Evolutionary conservation across 2,797 vertebrate species (phyloP), one percentile per base, ranked within the genome.

Genomic region (Chelon auratus): DNA sequence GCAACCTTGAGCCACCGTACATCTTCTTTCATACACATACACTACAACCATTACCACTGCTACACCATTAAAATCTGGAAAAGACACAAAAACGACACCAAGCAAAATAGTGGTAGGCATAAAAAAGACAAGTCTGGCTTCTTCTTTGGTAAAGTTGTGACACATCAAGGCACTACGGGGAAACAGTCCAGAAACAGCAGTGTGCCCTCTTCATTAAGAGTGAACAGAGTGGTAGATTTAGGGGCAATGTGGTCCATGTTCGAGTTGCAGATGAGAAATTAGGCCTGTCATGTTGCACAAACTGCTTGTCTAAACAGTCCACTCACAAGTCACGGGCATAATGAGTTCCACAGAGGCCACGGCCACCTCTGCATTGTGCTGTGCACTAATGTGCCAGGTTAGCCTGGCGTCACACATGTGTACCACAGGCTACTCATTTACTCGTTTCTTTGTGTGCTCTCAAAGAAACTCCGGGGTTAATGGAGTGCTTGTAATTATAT

Each of bases 231-330:
- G 39, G 17, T 61, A 58, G 51, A 53, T 75, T 82, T 73, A 42
- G 47, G 56, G 61, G 30, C 65, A 62, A 63, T 15, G 36, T 75
- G 67, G 72, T 86, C 68, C 78, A 47, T 63, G 68, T 85, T 82
- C 79, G 57, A 86, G 77, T 57, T 77, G 72, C 59, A 55, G 71
- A 78, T 69, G 77, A 82, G 76, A 71, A 80, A 87, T 89, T 51
- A 77, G 64, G 45, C 20, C 77, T 79, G 89, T 90, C 83, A 86
- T 80, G 75, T 79, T 62, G 76, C 77, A 77, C 80, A 83, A 78
- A 87, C 83, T 83, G 74, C 84, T 80, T 83, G 83, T 90, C 86
- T 85, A 85, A 92, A 90, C 75, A 82, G 81, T 78, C 62, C 18
- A 22, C 66, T 75, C 54, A 68, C 73, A 64, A 68, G 64, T 82